Base-by-base conservation (phyloP, 1,140 invertebrate species). In the Drosophila baimaii region DNA sequence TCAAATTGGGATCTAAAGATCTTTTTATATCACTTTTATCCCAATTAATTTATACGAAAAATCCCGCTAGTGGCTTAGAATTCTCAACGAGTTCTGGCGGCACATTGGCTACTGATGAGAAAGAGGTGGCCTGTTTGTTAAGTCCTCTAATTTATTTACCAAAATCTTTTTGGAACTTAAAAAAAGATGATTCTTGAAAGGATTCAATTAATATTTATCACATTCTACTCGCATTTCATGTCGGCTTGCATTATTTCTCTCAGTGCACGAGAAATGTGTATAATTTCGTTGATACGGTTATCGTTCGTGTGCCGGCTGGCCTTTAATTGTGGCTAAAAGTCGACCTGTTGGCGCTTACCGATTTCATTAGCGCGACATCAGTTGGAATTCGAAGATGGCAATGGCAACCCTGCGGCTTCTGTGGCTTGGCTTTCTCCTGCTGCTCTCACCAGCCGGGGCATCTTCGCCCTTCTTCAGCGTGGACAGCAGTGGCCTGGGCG, bases 401-500 rank as follows among this genome's bases (percentile, higher is more conserved):
- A n/a, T n/a, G 25, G 31, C 23, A 23, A 27, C 27, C 54, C 15
- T 7, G 5, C 23, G 27, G 27, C 29, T 21, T 3, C 29, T 52
- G 7, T 5, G 37, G 9, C 5, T 35, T 2, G 23, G 17, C 6
- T 57, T 57, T 0, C 31, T 43, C n/a, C 29, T 46, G 6, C 29
- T 46, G 6, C 17, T 77, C 2, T 8, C 8, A 0, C 0, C 19
- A 0, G 39, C 5, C 6, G n/a, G 2, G 8, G 4, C 25, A 3
- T 5, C 12, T 2, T 33, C 7, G 17, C 3, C 49, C 19, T 33
- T n/a, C 6, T 65, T 74, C 21, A 41, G 56, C 17, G 64, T 61
- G 56, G 46, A 51, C 1, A 90, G 80, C 65, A 80, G 58, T 44
- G 88, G 88, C 25, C 7, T 93, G 77, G 93, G 92, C 64, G 91